Conservation (phyloP, 1,140 invertebrate genomes). For the Heliconius melpomene region DNA sequence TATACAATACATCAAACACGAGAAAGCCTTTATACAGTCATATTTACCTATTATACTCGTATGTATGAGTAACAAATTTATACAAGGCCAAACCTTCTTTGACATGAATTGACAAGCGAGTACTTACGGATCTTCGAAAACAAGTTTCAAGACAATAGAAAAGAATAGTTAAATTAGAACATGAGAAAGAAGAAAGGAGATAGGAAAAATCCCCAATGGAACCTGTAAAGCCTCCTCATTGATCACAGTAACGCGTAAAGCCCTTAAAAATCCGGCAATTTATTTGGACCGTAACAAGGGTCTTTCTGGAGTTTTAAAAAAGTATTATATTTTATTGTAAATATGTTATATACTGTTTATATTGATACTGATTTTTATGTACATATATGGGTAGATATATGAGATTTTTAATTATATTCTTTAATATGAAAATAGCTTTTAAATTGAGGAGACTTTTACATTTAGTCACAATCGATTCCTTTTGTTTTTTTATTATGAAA, state of each 20-base stretch:
- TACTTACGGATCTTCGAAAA: conserved; percentile 51
- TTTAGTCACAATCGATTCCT: no score
- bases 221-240: conserved; percentile 68
- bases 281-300: conserved; percentile 66
- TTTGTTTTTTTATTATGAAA: no score
- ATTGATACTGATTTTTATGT: background rate
- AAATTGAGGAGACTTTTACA: no score
- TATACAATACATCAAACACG: background rate
- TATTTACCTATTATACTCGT: background rate
- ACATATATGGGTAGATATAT: no score
- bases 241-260: conserved; percentile 74
- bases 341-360: background rate
- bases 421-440: no score
- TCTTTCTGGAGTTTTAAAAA: conserved; percentile 12
- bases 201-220: conserved; percentile 58
- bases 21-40: background rate
- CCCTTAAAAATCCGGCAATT: conserved; percentile 76
- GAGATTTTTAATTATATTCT: no score
- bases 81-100: conserved; percentile 52
- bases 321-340: conserved; percentile 8
- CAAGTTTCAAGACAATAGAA: conserved; percentile 45
- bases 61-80: conserved; percentile 46
- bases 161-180: conserved; percentile 39
- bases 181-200: conserved; percentile 42
- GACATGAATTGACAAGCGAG: conserved; percentile 66